Evolutionary conservation across 53 echinoderm and acorn worm genomes (phyloP).

Genomic region (Astropecten irregularis): DNA sequence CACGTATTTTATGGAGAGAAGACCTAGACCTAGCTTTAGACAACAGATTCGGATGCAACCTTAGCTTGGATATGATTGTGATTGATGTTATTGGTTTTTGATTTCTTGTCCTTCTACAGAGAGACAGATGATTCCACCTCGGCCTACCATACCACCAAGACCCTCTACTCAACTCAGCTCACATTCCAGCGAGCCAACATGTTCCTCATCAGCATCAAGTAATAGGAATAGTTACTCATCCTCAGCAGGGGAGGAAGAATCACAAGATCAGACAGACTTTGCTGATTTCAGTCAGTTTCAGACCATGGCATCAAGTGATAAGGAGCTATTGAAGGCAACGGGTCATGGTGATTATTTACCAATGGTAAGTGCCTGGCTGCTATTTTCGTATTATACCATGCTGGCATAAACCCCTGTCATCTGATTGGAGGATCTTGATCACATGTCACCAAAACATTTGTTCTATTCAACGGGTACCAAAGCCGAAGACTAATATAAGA

Average conservation of each 20-base stretch:
- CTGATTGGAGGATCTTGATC: too few species aligned
- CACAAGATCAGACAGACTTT: constrained; percentile 52
- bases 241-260: constrained; percentile 33
- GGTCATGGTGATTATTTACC: constrained; percentile 28
- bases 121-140: constrained; percentile 31
- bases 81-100: too few species aligned
- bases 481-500: too few species aligned
- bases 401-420: too few species aligned
- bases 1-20: too few species aligned
- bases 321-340: background rate
- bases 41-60: too few species aligned
- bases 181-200: constrained; percentile 33
- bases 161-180: constrained; percentile 38
- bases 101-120: too few species aligned
- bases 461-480: too few species aligned
- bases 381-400: too few species aligned
- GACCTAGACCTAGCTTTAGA: too few species aligned
- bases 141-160: constrained; percentile 50
- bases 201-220: constrained; percentile 37
- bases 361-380: constrained; percentile 39
- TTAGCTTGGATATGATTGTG: too few species aligned
- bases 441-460: too few species aligned
- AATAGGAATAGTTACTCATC: constrained; percentile 28
- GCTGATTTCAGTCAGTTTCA: constrained; percentile 92
- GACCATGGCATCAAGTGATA: background rate